Base-by-base conservation (phyloP, 2,797 vertebrate genomes). In the Emys orbicularis region DNA sequence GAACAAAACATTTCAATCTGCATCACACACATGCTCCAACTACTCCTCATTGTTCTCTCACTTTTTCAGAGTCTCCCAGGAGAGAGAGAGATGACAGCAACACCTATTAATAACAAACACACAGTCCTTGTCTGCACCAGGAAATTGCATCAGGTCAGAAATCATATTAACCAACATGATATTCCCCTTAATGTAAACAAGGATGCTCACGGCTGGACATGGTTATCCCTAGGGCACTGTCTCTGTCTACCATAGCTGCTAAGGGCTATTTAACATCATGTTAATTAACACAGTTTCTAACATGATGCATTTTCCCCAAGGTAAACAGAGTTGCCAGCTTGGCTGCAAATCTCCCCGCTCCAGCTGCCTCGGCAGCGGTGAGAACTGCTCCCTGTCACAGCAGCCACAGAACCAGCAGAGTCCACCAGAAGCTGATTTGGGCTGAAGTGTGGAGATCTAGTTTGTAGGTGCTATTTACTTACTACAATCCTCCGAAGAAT, bases 81-180 rank as follows among this genome's bases (percentile, higher is more conserved):
- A 44, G 86, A 86, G n/a, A 65, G 56, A 59, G 65, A 59, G 79
- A 25, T 52, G 87, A 5, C 93, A 84, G 72, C 93, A 81, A 90
- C 89, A 50, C 87, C 91, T 89, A 12, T 3, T 19, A 49, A 41
- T 72, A 72, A 49, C 74, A 90, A 90, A 88, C 74, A 56, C 37
- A 21, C 1, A 1, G 44, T 3, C 25, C 16, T 21, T 57, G 37
- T 3, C 25, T 0, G 4, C n/a, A 0, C 8, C 0, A 0, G 85
- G 95, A 61, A 18, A 79, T 25, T 59, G 57, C 90, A n/a, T 23
- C 12, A 6, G 11, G 0, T 27, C 8, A 5, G 81, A 87, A 56
- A 89, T 57, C 31, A 4, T 37, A 1, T 31, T 0, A 15, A 3
- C 57, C 65, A 50, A 72, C 29, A 44, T 0, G 0, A n/a, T 19